Percentiles rank a stretch among this genome's conserved stretches.
Conservation (phyloP, 2,888 invertebrate genomes). For the Zaprionus obscuricornis region DNA sequence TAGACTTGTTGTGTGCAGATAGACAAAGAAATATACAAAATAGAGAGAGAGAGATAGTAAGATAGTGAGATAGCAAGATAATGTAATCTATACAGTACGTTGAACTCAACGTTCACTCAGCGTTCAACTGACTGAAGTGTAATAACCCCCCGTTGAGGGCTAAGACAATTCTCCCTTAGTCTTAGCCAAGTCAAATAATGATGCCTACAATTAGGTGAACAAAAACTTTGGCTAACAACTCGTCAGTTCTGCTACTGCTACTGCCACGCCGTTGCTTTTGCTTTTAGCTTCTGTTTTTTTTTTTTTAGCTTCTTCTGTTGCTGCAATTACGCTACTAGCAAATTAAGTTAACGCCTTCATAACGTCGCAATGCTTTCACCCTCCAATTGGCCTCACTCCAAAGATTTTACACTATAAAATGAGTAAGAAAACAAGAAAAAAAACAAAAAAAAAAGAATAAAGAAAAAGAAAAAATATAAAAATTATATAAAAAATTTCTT, state of each 20-base stretch:
- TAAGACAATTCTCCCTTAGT: slow-evolving; percentile 5
- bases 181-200: slow-evolving; percentile 55
- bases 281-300: too few relatives aligned
- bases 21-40: slow-evolving; percentile 8
- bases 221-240: slow-evolving; percentile 63
- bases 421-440: too few relatives aligned
- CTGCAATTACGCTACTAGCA: slow-evolving; percentile 62
- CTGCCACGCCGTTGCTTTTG: too few relatives aligned
- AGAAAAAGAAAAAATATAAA: too few relatives aligned
- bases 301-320: slow-evolving; percentile 11
- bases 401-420: slow-evolving; percentile 38
- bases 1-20: slow-evolving; percentile 5
- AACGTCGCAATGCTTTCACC: slow-evolving; percentile 34
- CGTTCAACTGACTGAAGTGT: too few relatives aligned
- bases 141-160: slow-evolving; percentile 4
- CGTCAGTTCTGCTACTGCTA: slow-evolving; percentile 34
- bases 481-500: slow-evolving; percentile 56
- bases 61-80: background rate
- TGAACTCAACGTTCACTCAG: slow-evolving; percentile 26
- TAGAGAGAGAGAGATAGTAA: slow-evolving; percentile 3
- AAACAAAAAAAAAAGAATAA: too few relatives aligned
- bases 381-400: slow-evolving; percentile 23
- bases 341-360: slow-evolving; percentile 62
- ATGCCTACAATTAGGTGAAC: slow-evolving; percentile 66
- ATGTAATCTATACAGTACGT: slow-evolving; percentile 14